Evolutionary conservation across 1,140 invertebrate genomes (phyloP), one percentile per base, ranked within the genome.

Genomic region (Drosophila quadrilineata): DNA sequence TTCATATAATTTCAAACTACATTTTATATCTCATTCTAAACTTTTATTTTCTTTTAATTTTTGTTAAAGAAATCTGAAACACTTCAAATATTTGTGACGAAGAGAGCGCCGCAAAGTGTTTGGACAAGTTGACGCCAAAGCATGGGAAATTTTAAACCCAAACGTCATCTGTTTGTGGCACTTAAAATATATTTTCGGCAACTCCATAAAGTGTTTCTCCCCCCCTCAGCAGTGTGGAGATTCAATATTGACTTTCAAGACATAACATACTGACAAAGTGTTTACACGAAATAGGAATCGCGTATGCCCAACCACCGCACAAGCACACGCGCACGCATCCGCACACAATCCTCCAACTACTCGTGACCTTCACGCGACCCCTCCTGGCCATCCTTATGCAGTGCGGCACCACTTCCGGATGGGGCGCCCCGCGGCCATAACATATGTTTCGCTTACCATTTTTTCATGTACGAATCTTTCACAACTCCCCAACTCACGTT

Each of bases 91-190:
- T 85, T 85, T 85, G 79, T 38, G 43, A 9, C 38, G 40, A 26
- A 75, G 63, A 82, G 66, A 80, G 53, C 69, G 54, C 50, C 40
- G 58, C 57, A 75, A 69, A 72, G 58, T 66, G 56, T 70, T 74
- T 56, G 73, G 79, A 85, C 79, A 77, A 71, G 54, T 75, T 71
- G 79, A 65, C 79, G 79, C 79, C 79, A 84, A 70, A 49, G 59
- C 79, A 71, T 79, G 79, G 57, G 79, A 85, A 85, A 85, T 74
- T 85, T 85, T 86, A 84, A 84, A 85, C 79, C 70, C 66, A 73
- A 67, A 56, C 43, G 70, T 68, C 79, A 84, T 79, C 79, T 85
- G 79, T 79, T 79, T 85, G 79, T 60, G 67, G 60, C 76, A 80
- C 76, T 80, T 80, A 80, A 75, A 52, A 59, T 17, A 52, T 24